phyloP scores from a whole-genome alignment of 2,888 invertebrate genomes.

The Drosophila sordidapex region DNA sequence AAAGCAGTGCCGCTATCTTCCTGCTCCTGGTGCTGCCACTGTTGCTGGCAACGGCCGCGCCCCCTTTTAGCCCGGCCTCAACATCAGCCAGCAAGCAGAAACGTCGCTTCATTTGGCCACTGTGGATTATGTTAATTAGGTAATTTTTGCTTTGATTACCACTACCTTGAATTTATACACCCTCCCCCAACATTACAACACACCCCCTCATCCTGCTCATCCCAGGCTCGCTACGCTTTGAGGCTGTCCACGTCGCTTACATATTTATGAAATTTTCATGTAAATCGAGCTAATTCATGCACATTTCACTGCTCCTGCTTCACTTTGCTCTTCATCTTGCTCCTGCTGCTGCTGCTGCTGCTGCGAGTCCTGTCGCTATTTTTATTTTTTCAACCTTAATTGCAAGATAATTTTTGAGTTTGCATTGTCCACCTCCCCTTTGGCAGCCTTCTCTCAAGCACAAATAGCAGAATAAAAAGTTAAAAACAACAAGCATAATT shows the following conservation, averaged over 20 bases:
- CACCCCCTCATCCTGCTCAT: background rate
- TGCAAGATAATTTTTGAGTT: slow-evolving; percentile 63
- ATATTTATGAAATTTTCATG: slow-evolving; percentile 80
- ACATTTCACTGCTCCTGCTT: slow-evolving; percentile 50
- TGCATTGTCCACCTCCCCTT: slow-evolving; percentile 20
- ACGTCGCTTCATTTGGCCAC: slow-evolving; percentile 77
- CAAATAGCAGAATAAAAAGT: slow-evolving; percentile 1
- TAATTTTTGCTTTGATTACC: slow-evolving; percentile 81
- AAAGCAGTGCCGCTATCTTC: slow-evolving; percentile 11
- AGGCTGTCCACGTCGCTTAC: slow-evolving; percentile 59
- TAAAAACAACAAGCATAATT: slow-evolving; percentile 53
- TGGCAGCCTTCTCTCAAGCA: background rate
- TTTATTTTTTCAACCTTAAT: slow-evolving; percentile 59
- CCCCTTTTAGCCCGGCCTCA: slow-evolving; percentile 29
- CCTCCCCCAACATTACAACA: background rate
- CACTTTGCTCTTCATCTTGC: slow-evolving; percentile 19
- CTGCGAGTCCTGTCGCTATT: slow-evolving; percentile 8
- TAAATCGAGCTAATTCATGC: slow-evolving; percentile 77
- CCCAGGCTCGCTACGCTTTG: slow-evolving; percentile 10
- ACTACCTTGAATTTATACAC: slow-evolving; percentile 63
- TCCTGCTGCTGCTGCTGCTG: slow-evolving; percentile 2
- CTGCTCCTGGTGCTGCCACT: slow-evolving; percentile 2
- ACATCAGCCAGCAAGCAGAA: slow-evolving; percentile 34
- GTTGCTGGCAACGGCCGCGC: slow-evolving; percentile 26
- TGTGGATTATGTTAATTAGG: slow-evolving; percentile 82